phyloP scores from a whole-genome alignment of 2,113 vertebrate species.

The Mus pahari region DNA sequence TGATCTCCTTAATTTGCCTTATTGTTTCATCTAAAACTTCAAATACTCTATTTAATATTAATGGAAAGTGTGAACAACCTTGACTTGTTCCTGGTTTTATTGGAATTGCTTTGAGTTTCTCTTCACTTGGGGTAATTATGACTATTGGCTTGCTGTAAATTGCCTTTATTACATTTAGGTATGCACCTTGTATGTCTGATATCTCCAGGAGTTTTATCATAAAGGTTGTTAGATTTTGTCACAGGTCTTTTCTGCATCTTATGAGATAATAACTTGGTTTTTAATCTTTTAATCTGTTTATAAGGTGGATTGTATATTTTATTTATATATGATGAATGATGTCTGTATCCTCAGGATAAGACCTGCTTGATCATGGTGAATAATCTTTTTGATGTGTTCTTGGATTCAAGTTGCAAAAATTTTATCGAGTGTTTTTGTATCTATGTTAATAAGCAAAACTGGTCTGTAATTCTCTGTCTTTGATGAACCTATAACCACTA shows the following conservation, averaged over 20 bases:
- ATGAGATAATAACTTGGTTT: background rate
- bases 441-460: too few species aligned
- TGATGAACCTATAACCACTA: too few species aligned
- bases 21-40: background rate
- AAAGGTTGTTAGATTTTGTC: background rate
- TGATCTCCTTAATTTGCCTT: background rate
- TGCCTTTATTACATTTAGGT: background rate
- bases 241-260: background rate
- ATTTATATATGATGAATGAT: too few species aligned
- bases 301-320: background rate
- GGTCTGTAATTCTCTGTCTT: too few species aligned
- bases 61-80: background rate
- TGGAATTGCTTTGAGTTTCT: background rate
- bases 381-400: too few species aligned
- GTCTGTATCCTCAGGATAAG: too few species aligned
- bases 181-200: too few species aligned
- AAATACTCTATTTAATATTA: background rate
- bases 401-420: too few species aligned
- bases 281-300: background rate
- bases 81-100: background rate
- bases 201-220: too few species aligned
- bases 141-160: background rate
- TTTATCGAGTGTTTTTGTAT: too few species aligned
- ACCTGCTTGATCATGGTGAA: too few species aligned
- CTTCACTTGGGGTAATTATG: background rate